Base-by-base conservation (phyloP, 2,888 invertebrate genomes). In the Magallana nippona region DNA sequence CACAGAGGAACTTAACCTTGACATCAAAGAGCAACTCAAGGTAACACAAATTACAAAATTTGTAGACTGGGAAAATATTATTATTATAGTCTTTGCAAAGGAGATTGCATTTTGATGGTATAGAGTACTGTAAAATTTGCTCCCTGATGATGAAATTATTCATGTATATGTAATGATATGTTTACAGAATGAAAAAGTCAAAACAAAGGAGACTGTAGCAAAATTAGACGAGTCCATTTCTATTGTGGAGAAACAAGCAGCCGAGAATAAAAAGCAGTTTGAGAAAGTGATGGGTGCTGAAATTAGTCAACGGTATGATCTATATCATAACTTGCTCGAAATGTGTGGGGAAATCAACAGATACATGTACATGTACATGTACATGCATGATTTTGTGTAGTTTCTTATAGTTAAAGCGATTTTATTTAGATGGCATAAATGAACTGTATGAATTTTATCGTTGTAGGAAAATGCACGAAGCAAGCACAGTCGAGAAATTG, bases 261-360 rank as follows among this genome's bases (percentile, higher is more conserved):
- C 90, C n/a, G 94, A 94, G 84, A 90, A 92, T 81, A 93, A 91
- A 84, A 92, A 91, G 82, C 92, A 93, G 79, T 90, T 93, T 63
- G 94, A 94, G 83, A 94, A 94, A 87, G 88, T 94, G 17, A 88
- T 94, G 77, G 87, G 91, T 58, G 94, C 94, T 32, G 94, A 94
- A 87, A 94, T 94, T 60, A 92, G 93, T 85, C 93, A 94, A 77
- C 92, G 94, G 94, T 94, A 84, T 13, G 84, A 83, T 58, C 44
- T 8, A 8, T 44, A 8, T 44, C 44, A 44, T 44, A 2, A 32
- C 5, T 44, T 44, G 44, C 44, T 44, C 44, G 8, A 10, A 44
- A 44, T 44, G 44, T 44, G 44, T 44, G 5, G 44, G 44, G 8
- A 44, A 44, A 44, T 44, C 44, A 10, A 44, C 8, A 8, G 44